Evolutionary conservation across 2,797 vertebrate species (phyloP), one percentile per base, ranked within the genome.

Genomic region (Numenius phaeopus): DNA sequence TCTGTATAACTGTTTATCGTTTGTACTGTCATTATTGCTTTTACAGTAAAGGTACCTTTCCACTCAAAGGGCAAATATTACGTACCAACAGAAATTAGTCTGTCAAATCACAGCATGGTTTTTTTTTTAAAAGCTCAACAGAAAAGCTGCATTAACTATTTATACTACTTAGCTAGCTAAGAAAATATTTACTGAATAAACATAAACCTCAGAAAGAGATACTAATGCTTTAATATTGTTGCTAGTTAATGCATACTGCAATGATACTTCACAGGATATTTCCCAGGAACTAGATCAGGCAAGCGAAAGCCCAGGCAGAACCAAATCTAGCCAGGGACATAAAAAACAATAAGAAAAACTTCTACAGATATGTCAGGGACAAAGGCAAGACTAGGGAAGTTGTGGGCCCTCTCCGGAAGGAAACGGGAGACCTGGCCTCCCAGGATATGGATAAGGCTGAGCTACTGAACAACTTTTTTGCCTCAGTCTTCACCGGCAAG

Each of bases 121-220:
- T 65, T 76, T 89, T 89, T 89, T 89, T 80, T 54, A 83, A 90
- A 91, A 80, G 50, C 75, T 87, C 62, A 83, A 78, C 75, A 54
- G 54, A 91, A 72, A 85, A 87, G 34, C 44, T 83, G 39, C 61
- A 52, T 0, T 84, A 80, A 81, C 50, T 85, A 52, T 42, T 85
- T 62, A 59, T 44, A 80, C n/a, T 79, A 65, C 37, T 52, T 47
- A 55, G 6, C 11, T 50, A 89, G 42, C 34, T 80, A 88, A 80
- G 50, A 80, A 93, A 91, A 57, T 40, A 81, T 57, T 87, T 89
- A 81, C 37, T 83, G 69, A 91, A 86, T 75, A 39, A 78, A 57
- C 32, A 44, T 7, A 5, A 86, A 71, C 37, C 86, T 71, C 79
- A 87, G 82, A 91, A 93, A 4, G 14, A 89, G 67, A 58, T 8